Evolutionary conservation across 2,888 invertebrate species (phyloP).

Genomic region (Drosophila colorata): DNA sequence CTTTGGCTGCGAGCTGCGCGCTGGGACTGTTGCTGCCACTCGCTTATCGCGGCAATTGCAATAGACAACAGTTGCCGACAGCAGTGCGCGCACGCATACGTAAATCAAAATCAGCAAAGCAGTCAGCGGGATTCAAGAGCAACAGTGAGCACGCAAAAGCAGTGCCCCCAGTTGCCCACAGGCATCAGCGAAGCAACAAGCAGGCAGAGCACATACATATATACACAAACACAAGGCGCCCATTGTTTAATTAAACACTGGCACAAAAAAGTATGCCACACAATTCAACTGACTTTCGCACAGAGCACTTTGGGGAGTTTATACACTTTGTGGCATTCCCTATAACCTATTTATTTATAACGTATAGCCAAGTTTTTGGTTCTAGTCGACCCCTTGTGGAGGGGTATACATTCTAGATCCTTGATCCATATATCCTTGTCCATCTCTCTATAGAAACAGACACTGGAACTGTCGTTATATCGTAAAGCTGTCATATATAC

Average conservation of each 20-base stretch:
- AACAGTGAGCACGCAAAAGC: slow-evolving; percentile 12
- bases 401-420: too few species aligned
- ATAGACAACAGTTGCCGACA: slow-evolving; percentile 61
- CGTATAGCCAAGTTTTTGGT: too few species aligned
- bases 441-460: not conserved
- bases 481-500: too few species aligned
- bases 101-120: slow-evolving; percentile 26
- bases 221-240: not conserved
- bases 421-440: not conserved
- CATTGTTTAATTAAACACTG: slow-evolving; percentile 2
- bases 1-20: too few species aligned
- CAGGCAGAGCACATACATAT: not conserved
- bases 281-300: not conserved
- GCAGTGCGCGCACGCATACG: slow-evolving; percentile 41
- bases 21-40: slow-evolving; percentile 1
- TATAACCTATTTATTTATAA: too few species aligned
- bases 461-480: too few species aligned
- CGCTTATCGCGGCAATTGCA: slow-evolving; percentile 30
- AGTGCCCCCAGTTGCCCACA: not conserved
- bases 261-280: slow-evolving; percentile 19
- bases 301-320: too few species aligned
- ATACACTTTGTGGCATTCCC: too few species aligned
- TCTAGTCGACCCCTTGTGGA: too few species aligned
- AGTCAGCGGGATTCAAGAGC: slow-evolving; percentile 5
- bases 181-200: slow-evolving; percentile 8